A percentile compares a stretch with the other conserved stretches of the same genome.
Evolutionary conservation across 2,888 invertebrate genomes (phyloP).

Genomic region (Saturnia japonica): DNA sequence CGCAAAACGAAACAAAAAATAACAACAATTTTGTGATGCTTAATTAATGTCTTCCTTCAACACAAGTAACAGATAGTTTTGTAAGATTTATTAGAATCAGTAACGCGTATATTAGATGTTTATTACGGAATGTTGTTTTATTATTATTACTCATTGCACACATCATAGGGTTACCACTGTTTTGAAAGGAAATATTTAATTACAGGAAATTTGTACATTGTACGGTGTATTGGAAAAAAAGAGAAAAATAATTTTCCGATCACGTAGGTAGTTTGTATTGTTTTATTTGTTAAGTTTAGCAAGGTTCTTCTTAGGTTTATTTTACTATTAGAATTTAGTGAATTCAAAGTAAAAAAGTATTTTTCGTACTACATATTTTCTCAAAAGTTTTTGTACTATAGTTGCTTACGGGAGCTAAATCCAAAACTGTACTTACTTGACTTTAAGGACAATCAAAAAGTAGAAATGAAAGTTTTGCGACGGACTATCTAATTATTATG

Average conservation of each 20-base stretch:
- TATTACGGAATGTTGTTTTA: background rate
- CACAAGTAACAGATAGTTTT: slow-evolving; percentile 42
- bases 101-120: slow-evolving; percentile 34
- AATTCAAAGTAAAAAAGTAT: background rate
- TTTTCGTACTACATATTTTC: too few relatives aligned
- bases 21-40: slow-evolving; percentile 25
- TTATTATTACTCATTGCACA: background rate
- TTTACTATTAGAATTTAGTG: background rate
- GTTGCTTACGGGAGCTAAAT: too few relatives aligned
- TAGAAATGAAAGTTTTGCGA: too few relatives aligned
- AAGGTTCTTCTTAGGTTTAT: background rate
- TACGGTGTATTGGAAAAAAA: background rate
- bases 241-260: background rate
- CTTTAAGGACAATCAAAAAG: too few relatives aligned
- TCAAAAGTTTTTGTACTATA: too few relatives aligned
- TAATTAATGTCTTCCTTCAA: slow-evolving; percentile 64
- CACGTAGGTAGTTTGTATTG: too few relatives aligned
- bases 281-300: background rate
- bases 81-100: slow-evolving; percentile 48
- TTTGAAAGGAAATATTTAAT: background rate
- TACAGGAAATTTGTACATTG: too few relatives aligned
- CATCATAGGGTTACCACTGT: background rate
- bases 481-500: too few relatives aligned
- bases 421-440: too few relatives aligned
- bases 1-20: background rate